Evolutionary conservation across 2,113 vertebrate species (phyloP).

Genomic region (Danionella cerebrum): DNA sequence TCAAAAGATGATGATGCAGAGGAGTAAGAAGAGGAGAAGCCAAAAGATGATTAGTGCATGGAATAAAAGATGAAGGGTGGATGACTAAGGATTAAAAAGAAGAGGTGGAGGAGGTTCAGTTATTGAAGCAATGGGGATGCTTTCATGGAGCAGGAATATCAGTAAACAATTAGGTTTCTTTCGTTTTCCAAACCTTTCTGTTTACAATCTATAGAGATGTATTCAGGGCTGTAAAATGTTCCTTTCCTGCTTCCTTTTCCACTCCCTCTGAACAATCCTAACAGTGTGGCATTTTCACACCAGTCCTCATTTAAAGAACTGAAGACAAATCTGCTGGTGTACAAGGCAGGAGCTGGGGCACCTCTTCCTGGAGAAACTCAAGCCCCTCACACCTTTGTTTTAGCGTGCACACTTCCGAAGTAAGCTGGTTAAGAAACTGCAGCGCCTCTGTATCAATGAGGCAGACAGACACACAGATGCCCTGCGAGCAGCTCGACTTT

Average conservation of each 20-base stretch:
- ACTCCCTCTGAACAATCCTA: neutral
- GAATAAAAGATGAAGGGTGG: too few species aligned
- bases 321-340: slow-evolving; percentile 16
- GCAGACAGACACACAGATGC: slow-evolving; percentile 62
- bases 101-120: too few species aligned
- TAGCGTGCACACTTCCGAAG: neutral
- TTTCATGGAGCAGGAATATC: too few species aligned
- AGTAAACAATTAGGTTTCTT: too few species aligned
- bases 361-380: slow-evolving; percentile 3
- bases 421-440: slow-evolving; percentile 14
- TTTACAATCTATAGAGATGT: too few species aligned
- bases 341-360: neutral
- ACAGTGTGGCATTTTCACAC: slow-evolving; percentile 10
- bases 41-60: too few species aligned
- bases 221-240: neutral
- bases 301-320: neutral
- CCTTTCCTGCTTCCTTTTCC: neutral
- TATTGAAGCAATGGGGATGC: too few species aligned
- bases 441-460: slow-evolving; percentile 24
- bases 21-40: neutral
- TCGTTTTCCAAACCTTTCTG: too few species aligned
- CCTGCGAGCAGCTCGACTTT: slow-evolving; percentile 65
- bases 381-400: neutral
- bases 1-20: neutral
- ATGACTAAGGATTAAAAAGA: too few species aligned